Percentiles rank a stretch among this genome's conserved stretches.
Evolutionary conservation across 2,888 invertebrate species (phyloP).

Genomic region (Invenusta paracnida): DNA sequence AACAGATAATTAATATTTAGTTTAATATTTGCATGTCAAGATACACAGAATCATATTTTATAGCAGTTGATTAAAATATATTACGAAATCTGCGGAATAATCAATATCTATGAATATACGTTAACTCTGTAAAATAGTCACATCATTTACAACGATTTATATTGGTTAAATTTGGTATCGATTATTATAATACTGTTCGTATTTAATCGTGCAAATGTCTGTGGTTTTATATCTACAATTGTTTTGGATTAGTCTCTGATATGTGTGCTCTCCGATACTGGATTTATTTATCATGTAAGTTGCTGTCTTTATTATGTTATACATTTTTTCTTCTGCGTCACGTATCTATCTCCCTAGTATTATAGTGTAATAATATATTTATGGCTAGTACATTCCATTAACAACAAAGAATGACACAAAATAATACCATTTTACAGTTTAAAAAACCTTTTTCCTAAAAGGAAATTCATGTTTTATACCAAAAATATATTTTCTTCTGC

Average conservation of each 20-base stretch:
- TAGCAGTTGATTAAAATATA: neutral
- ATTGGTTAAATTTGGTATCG: slow-evolving; percentile 8
- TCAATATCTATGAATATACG: neutral
- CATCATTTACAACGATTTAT: slow-evolving; percentile 8
- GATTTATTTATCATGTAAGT: slow-evolving; percentile 23
- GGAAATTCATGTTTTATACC: neutral
- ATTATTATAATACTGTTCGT: neutral
- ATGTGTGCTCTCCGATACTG: slow-evolving; percentile 21
- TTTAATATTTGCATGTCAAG: slow-evolving; percentile 9
- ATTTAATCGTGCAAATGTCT: slow-evolving; percentile 5
- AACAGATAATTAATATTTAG: neutral
- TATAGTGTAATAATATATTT: slow-evolving; percentile 6
- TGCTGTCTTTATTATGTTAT: neutral
- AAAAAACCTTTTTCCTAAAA: neutral
- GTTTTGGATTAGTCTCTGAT: slow-evolving; percentile 2
- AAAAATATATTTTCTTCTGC: neutral
- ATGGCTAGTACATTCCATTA: slow-evolving; percentile 9
- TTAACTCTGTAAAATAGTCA: slow-evolving; percentile 1
- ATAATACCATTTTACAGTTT: neutral
- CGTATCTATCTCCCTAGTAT: neutral
- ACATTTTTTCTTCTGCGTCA: neutral
- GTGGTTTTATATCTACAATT: slow-evolving; percentile 18
- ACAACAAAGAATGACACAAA: slow-evolving; percentile 1
- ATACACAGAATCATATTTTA: slow-evolving; percentile 13
- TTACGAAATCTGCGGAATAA: neutral